phyloP scores from a whole-genome alignment of 2,797 vertebrate genomes.

The Gadopsis bispinosus region DNA sequence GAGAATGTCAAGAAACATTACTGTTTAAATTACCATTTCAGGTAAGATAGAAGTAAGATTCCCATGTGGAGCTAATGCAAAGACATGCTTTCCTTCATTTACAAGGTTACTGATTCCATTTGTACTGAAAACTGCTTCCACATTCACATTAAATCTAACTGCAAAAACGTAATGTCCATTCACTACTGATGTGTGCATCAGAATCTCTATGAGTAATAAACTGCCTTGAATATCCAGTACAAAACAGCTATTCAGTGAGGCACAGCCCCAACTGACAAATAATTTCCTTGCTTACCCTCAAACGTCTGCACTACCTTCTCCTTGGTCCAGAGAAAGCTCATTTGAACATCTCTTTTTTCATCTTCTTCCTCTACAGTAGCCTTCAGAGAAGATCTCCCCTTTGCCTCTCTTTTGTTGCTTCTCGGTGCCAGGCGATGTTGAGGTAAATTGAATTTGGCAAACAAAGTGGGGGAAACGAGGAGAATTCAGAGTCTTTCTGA shows the following conservation, averaged over 20 bases:
- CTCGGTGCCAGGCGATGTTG: conserved; percentile 91
- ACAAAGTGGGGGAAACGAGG: conserved; percentile 85
- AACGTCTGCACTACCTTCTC: conserved; percentile 75
- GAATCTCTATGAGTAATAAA: conserved; percentile 73
- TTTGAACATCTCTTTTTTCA: conserved; percentile 70
- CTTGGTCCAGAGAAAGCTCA: conserved; percentile 74
- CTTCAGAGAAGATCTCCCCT: conserved; percentile 78
- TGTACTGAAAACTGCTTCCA: conserved; percentile 75
- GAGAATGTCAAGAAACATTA: conserved; percentile 63
- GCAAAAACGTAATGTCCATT: conserved; percentile 75
- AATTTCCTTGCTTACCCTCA: conserved; percentile 79
- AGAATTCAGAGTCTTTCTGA: conserved; percentile 90
- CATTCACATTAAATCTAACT: conserved; percentile 79
- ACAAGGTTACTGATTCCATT: conserved; percentile 78
- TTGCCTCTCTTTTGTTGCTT: conserved; percentile 85
- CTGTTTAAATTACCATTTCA: conserved; percentile 65
- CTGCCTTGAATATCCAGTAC: conserved; percentile 77
- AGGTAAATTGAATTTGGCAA: conserved; percentile 99
- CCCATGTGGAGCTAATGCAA: conserved; percentile 69
- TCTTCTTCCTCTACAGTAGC: conserved; percentile 75
- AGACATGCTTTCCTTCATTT: conserved; percentile 81
- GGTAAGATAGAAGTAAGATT: conserved; percentile 70
- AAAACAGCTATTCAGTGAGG: conserved; percentile 75
- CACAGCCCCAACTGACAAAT: conserved; percentile 76
- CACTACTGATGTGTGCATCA: conserved; percentile 69